phyloP scores from a whole-genome alignment of 2,888 invertebrate genomes.

The Sinotaia quadrata region DNA sequence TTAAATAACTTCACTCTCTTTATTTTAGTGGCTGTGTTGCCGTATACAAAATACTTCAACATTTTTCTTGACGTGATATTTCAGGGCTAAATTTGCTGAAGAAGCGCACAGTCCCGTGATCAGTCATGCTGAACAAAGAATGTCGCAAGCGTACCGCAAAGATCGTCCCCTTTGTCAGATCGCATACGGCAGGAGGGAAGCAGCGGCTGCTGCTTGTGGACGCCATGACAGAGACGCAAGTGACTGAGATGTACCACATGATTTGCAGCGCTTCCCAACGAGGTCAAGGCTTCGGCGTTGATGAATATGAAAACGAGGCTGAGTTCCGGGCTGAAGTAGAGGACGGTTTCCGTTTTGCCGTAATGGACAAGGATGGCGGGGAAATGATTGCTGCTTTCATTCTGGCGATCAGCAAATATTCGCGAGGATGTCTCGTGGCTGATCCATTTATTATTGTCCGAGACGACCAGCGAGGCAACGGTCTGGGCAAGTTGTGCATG shows the following conservation, averaged over 20 bases:
- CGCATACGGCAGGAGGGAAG: conserved; percentile 33
- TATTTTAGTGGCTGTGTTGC: background rate
- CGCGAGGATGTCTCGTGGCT: conserved; percentile 41
- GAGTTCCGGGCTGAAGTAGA: conserved; percentile 43
- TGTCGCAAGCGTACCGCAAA: no score
- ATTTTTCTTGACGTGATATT: background rate
- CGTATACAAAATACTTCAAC: background rate
- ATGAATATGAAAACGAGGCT: conserved; percentile 40
- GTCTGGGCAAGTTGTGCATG: conserved; percentile 47
- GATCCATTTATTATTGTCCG: conserved; percentile 48
- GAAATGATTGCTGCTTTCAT: conserved; percentile 46
- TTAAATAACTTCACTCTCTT: background rate
- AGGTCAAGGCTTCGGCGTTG: conserved; percentile 47
- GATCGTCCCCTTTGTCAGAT: conserved; percentile 20
- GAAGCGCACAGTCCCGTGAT: no score
- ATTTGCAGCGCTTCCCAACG: conserved; percentile 41
- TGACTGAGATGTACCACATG: conserved; percentile 46
- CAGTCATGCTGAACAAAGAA: background rate
- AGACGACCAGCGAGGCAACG: conserved; percentile 36
- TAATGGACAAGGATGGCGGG: conserved; percentile 40
- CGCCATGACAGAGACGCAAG: conserved; percentile 45
- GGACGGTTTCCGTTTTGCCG: conserved; percentile 43
- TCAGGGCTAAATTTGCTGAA: no score
- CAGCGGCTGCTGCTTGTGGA: conserved; percentile 41
- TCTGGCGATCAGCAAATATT: conserved; percentile 44